Evolutionary conservation across 2,888 invertebrate genomes (phyloP).

Genomic region (Coleophora deauratella): DNA sequence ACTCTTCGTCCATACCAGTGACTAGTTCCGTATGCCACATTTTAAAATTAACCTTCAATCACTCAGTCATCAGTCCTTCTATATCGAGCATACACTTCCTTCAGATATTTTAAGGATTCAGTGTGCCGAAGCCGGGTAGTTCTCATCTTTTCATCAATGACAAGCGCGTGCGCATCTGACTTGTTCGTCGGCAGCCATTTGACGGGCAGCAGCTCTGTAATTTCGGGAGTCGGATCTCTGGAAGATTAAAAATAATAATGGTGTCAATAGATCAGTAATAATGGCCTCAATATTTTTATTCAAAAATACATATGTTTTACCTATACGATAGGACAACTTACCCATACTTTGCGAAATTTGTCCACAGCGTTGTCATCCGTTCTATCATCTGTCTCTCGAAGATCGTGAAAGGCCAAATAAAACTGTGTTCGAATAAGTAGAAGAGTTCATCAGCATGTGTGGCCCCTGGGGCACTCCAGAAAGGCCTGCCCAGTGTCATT

Average conservation of each 20-base stretch:
- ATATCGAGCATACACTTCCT: conserved; percentile 40
- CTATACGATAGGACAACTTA: conserved; percentile 18
- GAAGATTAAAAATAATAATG: conserved; percentile 9
- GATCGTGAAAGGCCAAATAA: conserved; percentile 20
- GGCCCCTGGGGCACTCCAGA: conserved; percentile 30
- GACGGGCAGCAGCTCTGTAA: conserved; percentile 29
- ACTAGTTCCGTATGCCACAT: too few relatives aligned
- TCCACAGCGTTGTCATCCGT: conserved; percentile 46
- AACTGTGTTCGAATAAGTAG: conserved; percentile 41
- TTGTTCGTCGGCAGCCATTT: conserved; percentile 36
- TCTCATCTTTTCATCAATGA: conserved; percentile 33
- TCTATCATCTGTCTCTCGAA: conserved; percentile 45
- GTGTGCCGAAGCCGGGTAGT: conserved; percentile 38
- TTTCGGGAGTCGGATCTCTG: conserved; percentile 50
- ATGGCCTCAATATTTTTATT: too few relatives aligned
- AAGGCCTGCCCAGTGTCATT: conserved; percentile 20
- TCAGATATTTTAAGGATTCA: conserved; percentile 34
- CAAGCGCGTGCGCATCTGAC: conserved; percentile 27
- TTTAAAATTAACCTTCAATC: too few relatives aligned
- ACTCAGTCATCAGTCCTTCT: conserved; percentile 27
- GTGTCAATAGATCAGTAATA: too few relatives aligned
- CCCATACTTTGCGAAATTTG: conserved; percentile 58
- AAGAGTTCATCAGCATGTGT: conserved; percentile 54
- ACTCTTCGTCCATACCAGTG: too few relatives aligned
- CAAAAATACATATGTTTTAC: too few relatives aligned